phyloP scores from a whole-genome alignment of 2,113 vertebrate species.

The Malaclemys terrapin region DNA sequence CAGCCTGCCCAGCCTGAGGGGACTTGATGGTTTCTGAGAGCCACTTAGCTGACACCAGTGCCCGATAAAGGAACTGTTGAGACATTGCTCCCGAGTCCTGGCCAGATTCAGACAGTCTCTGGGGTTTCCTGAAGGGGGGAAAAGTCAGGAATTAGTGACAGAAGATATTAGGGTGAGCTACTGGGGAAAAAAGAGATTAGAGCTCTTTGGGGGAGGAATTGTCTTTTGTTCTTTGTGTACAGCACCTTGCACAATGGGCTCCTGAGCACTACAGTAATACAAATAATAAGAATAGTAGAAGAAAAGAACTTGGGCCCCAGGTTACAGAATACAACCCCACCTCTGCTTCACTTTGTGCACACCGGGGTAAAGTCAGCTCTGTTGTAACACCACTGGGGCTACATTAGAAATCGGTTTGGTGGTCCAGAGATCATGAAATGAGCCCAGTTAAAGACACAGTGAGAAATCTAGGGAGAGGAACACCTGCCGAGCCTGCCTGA shows the following conservation, averaged over 20 bases:
- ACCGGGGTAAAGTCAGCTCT: neutral
- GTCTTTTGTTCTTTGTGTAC: neutral
- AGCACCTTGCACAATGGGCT: neutral
- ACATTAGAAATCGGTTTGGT: neutral
- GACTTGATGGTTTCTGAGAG: conserved; percentile 85
- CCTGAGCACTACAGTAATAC: neutral
- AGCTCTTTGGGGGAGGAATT: neutral
- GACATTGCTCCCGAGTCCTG: conserved; percentile 77
- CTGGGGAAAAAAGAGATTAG: rapidly evolving
- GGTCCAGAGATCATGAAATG: neutral
- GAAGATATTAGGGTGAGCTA: neutral
- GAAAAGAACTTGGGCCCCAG: neutral
- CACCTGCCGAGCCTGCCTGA: neutral
- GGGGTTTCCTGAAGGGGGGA: neutral
- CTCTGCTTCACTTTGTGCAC: neutral
- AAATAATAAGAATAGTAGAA: neutral
- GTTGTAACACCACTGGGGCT: neutral
- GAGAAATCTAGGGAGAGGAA: neutral
- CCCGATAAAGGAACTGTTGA: conserved; percentile 80
- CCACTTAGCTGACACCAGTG: conserved; percentile 90
- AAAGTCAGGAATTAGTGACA: neutral
- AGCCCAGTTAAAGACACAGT: neutral
- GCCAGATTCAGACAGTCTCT: neutral
- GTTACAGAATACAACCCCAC: neutral
- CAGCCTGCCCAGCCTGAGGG: conserved; percentile 77